Evolutionary conservation across 2,888 invertebrate genomes (phyloP), one percentile per base, ranked within the genome.

Genomic region (Patella depressa): DNA sequence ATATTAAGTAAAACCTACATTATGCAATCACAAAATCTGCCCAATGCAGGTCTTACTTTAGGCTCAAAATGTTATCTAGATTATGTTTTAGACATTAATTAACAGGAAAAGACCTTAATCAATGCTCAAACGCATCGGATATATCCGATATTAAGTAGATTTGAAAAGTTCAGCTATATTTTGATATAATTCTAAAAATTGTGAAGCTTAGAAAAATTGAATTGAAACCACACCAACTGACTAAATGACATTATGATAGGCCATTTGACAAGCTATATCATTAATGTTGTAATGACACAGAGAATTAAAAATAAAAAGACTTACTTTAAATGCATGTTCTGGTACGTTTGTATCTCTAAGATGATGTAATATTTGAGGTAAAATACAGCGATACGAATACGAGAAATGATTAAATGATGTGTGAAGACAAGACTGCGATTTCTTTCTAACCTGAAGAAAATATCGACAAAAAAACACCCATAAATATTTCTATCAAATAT

Each of bases 311-410:
- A 45, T 45, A 0, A 45, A 45, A 45, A 45, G 59, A 77, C 74
- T 78, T 79, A 92, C 94, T 92, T 96, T 95, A 87, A 95, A 94
- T 81, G 94, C 93, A 86, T 96, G 95, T 88, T 95, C 95, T 71
- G 87, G 86, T 71, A 93, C 91, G 65, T 93, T 93, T 0, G 94
- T 93, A 72, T 90, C 88, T 57, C 86, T 85, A 29, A 93, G 85
- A 29, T 94, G 92, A 29, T 92, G 89, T 15, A 96, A 91, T 55
- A 95, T 92, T 72, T 94, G 93, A 0, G 95, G 94, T 0, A 95
- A 90, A 0, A 97, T 88, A 4, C 94, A 91, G 4, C 93, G 93
- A 90, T 95, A 96, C 0, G 95, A 95, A 89, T 94, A 95, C 0
- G 95, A 94, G 89, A 95, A 95, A 87, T 93, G 93, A 71, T 93